Evolutionary conservation across 2,888 invertebrate species (phyloP).

Genomic region (Torymus tubicola): DNA sequence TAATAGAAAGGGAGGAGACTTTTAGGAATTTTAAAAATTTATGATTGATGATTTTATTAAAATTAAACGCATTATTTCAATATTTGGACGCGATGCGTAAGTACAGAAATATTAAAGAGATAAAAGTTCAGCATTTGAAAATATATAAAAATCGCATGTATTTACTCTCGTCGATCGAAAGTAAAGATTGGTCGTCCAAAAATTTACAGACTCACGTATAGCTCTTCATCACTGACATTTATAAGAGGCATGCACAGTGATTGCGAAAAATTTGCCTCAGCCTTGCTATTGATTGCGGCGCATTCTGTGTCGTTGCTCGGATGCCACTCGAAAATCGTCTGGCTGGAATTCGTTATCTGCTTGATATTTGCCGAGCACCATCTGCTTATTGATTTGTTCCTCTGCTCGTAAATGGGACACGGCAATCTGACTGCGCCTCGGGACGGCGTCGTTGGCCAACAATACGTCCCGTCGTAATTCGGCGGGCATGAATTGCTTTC

Average conservation of each 20-base stretch:
- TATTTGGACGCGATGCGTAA: too few species aligned
- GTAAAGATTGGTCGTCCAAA: too few species aligned
- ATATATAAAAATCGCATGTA: too few species aligned
- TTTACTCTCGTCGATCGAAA: too few species aligned
- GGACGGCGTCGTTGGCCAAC: conserved; percentile 21
- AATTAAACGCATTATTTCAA: too few species aligned
- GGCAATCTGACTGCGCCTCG: background rate
- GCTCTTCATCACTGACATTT: background rate
- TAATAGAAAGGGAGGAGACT: too few species aligned
- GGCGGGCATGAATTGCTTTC: background rate
- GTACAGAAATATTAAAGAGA: too few species aligned
- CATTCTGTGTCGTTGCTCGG: conserved; percentile 12
- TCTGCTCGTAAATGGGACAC: background rate
- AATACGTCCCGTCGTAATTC: conserved; percentile 31
- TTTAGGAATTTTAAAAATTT: too few species aligned
- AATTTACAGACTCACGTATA: conserved; percentile 13
- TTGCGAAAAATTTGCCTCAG: background rate
- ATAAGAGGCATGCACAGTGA: background rate
- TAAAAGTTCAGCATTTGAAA: too few species aligned
- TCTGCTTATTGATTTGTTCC: conserved; percentile 32
- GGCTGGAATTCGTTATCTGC: conserved; percentile 15
- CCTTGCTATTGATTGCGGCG: background rate
- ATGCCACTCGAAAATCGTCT: conserved; percentile 20
- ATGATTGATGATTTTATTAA: too few species aligned
- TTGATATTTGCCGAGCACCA: conserved; percentile 29